A percentile compares a stretch with the other conserved stretches of the same genome.
phyloP scores from a whole-genome alignment of 2,888 invertebrate species.

The Mimumesa dahlbomi region DNA sequence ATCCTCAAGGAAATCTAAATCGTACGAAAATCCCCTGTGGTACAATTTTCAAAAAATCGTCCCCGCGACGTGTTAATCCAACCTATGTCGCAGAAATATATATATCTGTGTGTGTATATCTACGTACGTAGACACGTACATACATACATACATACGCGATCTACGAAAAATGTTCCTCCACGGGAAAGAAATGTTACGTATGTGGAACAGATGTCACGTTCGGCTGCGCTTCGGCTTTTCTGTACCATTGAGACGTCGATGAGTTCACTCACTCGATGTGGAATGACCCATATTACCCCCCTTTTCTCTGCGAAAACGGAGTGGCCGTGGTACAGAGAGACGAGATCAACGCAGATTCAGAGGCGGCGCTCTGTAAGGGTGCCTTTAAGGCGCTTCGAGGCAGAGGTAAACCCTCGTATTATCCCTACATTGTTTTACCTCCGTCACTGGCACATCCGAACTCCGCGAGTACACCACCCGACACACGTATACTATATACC shows the following conservation, averaged over 20 bases:
- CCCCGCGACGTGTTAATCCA: too few species aligned
- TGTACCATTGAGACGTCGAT: conserved; percentile 22
- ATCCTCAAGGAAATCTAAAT: too few species aligned
- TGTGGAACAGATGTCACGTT: conserved; percentile 8
- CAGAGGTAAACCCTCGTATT: conserved; percentile 47
- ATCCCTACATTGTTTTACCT: conserved; percentile 52
- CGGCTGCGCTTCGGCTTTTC: conserved; percentile 29
- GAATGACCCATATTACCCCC: conserved; percentile 39
- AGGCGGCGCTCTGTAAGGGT: conserved; percentile 6
- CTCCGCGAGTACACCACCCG: too few species aligned
- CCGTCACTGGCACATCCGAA: too few species aligned
- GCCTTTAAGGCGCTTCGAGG: conserved; percentile 34
- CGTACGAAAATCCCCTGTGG: too few species aligned
- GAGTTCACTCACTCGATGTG: conserved; percentile 35
- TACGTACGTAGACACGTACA: too few species aligned
- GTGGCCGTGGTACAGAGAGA: conserved; percentile 6
- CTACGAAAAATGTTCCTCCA: not conserved
- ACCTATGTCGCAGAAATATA: too few species aligned
- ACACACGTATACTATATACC: not conserved
- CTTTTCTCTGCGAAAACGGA: conserved; percentile 8
- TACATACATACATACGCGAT: not conserved
- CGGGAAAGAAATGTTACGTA: not conserved
- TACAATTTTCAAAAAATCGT: too few species aligned
- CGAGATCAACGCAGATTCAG: conserved; percentile 19
- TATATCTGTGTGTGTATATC: too few species aligned